Conservation (phyloP, 1,140 invertebrate genomes). For the Doryteuthis pealeii region DNA sequence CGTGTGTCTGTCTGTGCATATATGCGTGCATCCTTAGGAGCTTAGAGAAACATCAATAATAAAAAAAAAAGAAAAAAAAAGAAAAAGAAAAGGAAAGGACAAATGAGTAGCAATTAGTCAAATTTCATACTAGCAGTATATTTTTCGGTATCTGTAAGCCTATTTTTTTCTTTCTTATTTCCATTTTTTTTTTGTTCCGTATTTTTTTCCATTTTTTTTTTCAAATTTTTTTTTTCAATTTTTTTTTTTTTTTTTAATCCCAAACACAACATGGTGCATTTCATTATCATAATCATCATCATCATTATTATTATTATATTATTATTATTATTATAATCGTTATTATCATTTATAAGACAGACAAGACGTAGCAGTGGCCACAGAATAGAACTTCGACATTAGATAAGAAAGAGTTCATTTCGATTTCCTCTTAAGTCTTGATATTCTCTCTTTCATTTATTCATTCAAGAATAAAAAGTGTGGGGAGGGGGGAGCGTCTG, state of each 20-base stretch:
- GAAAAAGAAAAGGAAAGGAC: not conserved
- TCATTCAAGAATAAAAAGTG: not conserved
- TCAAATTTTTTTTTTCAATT: no score
- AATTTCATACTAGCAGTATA: no score
- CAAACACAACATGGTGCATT: no score
- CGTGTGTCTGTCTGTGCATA: no score
- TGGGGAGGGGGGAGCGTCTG: not conserved
- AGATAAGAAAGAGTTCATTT: not conserved
- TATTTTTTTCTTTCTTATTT: no score
- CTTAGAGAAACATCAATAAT: not conserved
- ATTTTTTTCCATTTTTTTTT: no score
- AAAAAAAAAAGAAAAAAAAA: not conserved
- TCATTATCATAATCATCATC: no score
- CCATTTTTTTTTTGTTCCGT: no score
- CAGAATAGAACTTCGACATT: not conserved
- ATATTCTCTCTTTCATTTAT: not conserved
- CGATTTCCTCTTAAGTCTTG: not conserved
- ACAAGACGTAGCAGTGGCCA: not conserved
- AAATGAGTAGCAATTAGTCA: not conserved
- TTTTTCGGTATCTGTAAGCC: no score
- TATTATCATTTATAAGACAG: not conserved
- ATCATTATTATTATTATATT: not conserved
- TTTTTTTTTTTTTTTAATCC: no score
- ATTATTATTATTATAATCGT: no score
- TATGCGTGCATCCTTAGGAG: not conserved